Conservation (phyloP, 2,888 invertebrate genomes). For the Andrena camellia region DNA sequence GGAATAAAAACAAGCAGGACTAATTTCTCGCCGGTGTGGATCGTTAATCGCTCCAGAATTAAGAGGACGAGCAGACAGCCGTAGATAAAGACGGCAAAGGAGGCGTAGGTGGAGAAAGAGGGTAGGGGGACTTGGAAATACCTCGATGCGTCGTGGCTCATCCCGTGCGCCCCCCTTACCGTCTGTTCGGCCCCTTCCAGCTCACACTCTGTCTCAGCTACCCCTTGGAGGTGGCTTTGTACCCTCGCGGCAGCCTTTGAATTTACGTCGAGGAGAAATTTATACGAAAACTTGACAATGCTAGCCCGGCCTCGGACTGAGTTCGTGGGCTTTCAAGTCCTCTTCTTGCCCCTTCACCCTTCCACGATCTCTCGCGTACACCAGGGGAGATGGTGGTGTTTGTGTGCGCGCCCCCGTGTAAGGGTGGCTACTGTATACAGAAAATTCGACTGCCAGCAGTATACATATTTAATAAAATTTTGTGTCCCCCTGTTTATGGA, state of each 20-base stretch:
- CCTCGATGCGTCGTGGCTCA: slow-evolving; percentile 11
- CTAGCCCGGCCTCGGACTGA: slow-evolving; percentile 60
- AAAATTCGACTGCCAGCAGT: slow-evolving; percentile 8
- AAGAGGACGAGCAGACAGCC: slow-evolving; percentile 65
- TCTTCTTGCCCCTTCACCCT: slow-evolving; percentile 35
- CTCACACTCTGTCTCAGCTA: slow-evolving; percentile 44
- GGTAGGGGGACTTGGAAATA: slow-evolving; percentile 2
- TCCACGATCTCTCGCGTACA: not conserved
- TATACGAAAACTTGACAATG: slow-evolving; percentile 79
- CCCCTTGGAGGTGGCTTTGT: slow-evolving; percentile 63
- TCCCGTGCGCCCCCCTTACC: slow-evolving; percentile 10
- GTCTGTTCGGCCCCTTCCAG: slow-evolving; percentile 31
- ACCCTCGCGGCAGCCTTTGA: slow-evolving; percentile 69
- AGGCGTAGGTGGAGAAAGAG: slow-evolving; percentile 11
- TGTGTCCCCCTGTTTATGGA: too few species aligned
- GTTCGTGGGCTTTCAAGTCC: slow-evolving; percentile 57
- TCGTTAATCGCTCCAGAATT: slow-evolving; percentile 71
- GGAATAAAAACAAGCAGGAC: slow-evolving; percentile 63
- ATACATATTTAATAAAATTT: too few species aligned
- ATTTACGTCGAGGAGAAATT: slow-evolving; percentile 78
- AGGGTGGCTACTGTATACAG: slow-evolving; percentile 8
- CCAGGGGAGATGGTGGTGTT: not conserved
- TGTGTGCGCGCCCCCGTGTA: not conserved
- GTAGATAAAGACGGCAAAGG: slow-evolving; percentile 59
- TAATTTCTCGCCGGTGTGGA: slow-evolving; percentile 67